A percentile compares a stretch with the other conserved stretches of the same genome.
Conservation (phyloP, 2,113 vertebrate genomes). For the Eudyptes chrysolophus region DNA sequence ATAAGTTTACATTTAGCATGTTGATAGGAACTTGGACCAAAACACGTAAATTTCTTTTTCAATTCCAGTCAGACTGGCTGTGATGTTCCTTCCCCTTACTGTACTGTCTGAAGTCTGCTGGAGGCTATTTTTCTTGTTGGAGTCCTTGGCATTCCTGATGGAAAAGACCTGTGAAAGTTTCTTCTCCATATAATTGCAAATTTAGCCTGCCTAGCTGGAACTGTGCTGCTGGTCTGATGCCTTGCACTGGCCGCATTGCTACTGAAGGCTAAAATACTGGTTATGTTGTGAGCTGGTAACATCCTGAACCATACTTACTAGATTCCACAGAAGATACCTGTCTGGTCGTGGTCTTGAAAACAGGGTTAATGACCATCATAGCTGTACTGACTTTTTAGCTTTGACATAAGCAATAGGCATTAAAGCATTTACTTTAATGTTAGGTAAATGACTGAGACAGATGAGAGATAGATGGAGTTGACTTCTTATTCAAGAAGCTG, state of each 20-base stretch:
- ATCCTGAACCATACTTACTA: background rate
- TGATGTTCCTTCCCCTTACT: background rate
- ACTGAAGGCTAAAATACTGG: background rate
- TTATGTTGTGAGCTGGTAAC: background rate
- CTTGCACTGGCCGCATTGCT: background rate
- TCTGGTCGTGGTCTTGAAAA: background rate
- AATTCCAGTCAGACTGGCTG: background rate
- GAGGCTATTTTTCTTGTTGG: background rate
- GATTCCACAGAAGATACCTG: background rate
- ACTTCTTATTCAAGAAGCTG: background rate
- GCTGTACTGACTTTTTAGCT: background rate
- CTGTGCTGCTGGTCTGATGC: background rate
- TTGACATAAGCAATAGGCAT: background rate
- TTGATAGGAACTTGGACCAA: background rate
- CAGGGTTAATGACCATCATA: background rate
- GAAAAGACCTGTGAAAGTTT: background rate
- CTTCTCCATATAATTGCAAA: background rate
- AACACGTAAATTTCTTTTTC: background rate
- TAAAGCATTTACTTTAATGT: background rate
- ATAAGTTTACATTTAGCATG: background rate
- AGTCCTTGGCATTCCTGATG: background rate
- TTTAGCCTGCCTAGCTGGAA: background rate
- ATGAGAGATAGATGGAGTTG: background rate
- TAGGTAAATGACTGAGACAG: background rate
- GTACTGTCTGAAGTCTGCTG: background rate